A percentile compares a stretch with the other conserved stretches of the same genome.
Conservation (phyloP, 2,888 invertebrate species). For the Mythimna pallens region DNA sequence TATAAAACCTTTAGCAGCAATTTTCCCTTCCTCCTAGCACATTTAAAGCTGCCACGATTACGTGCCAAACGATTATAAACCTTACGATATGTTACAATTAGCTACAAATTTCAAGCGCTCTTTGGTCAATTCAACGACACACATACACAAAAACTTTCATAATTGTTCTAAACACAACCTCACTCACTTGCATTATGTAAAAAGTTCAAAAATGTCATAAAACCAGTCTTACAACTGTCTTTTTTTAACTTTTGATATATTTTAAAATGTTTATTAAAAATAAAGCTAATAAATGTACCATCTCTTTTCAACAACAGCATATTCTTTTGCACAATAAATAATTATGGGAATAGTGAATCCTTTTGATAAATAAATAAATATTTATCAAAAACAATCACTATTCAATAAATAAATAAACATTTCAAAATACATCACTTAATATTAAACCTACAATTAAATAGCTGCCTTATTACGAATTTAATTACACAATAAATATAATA, state of each 20-base stretch:
- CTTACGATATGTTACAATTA: constrained; percentile 78
- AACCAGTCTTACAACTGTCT: constrained; percentile 66
- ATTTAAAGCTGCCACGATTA: constrained; percentile 47
- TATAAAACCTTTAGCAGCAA: not conserved
- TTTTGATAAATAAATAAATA: not conserved
- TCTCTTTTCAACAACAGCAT: not conserved
- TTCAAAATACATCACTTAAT: constrained; percentile 49
- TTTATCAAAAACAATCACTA: constrained; percentile 13
- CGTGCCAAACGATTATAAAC: constrained; percentile 58
- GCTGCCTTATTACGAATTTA: constrained; percentile 37
- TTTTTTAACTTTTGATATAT: constrained; percentile 32
- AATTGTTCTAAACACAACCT: constrained; percentile 70
- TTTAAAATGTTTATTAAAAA: constrained; percentile 50
- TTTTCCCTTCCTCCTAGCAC: constrained; percentile 9
- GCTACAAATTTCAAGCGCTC: constrained; percentile 77
- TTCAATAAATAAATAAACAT: constrained; percentile 37
- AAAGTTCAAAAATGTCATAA: constrained; percentile 59
- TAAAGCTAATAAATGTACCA: not conserved
- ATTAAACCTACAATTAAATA: constrained; percentile 50
- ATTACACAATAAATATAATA: constrained; percentile 68
- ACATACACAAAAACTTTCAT: constrained; percentile 54
- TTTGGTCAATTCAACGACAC: constrained; percentile 80
- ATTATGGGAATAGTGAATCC: constrained; percentile 1
- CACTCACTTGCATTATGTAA: constrained; percentile 56
- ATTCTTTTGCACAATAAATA: constrained; percentile 27